Percentiles rank a stretch among this genome's conserved stretches.
Evolutionary conservation across 1,140 invertebrate genomes (phyloP).

Genomic region (Drosophila bocki): DNA sequence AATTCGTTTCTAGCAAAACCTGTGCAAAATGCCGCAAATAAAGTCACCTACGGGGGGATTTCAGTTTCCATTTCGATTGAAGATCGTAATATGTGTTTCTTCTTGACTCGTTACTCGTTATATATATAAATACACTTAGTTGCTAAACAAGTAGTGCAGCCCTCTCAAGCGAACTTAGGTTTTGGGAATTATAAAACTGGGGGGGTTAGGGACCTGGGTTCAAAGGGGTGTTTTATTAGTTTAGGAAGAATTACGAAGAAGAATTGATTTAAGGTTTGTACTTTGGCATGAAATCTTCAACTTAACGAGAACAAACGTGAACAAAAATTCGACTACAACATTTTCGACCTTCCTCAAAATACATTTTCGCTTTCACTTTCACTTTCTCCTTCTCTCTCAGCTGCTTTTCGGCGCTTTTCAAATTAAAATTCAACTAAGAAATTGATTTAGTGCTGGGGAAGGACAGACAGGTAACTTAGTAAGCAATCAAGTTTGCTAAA

Average conservation of each 20-base stretch:
- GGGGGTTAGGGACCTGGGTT: not conserved
- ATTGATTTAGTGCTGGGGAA: constrained; percentile 72
- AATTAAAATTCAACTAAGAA: constrained; percentile 81
- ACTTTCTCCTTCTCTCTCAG: constrained; percentile 24
- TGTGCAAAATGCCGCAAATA: constrained; percentile 55
- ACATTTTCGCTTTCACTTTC: constrained; percentile 8
- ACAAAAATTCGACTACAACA: constrained; percentile 83
- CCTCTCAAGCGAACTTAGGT: constrained; percentile 40
- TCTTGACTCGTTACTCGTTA: constrained; percentile 21
- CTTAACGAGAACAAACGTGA: constrained; percentile 82
- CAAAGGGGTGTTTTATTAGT: constrained; percentile 26
- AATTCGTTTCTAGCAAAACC: constrained; percentile 81
- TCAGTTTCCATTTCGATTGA: constrained; percentile 13
- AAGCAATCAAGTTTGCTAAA: constrained; percentile 71
- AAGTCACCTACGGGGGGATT: constrained; percentile 16
- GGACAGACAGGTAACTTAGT: constrained; percentile 71
- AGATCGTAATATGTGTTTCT: constrained; percentile 26
- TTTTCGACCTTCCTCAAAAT: constrained; percentile 47
- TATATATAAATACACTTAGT: constrained; percentile 32
- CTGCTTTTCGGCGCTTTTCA: constrained; percentile 52
- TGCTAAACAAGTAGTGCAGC: constrained; percentile 56
- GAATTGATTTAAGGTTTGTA: constrained; percentile 81
- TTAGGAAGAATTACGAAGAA: constrained; percentile 72
- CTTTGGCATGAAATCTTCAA: constrained; percentile 81
- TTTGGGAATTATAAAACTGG: constrained; percentile 14